Percentiles rank a stretch among this genome's conserved stretches.
These are phyloP conservation scores for Caenorhabditis uteleia DNA, from an alignment of 2,888 invertebrate species.

Conservation along the genomic window DNA sequence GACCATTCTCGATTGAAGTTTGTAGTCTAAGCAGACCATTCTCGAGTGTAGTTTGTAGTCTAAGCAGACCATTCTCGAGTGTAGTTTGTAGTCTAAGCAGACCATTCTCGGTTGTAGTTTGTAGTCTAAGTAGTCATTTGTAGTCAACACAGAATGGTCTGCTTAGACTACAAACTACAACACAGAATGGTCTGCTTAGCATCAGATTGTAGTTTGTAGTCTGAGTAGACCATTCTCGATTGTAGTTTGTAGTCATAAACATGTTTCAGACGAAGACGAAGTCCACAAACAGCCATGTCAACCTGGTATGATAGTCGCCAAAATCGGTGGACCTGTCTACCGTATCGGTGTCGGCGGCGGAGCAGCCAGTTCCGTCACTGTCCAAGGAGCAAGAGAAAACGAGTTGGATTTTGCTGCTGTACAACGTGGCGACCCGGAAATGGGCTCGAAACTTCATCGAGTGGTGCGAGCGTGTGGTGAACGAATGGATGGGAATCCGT, in stretches of 20 bases:
- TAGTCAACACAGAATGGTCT: neutral
- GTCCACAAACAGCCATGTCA: constrained; percentile 31
- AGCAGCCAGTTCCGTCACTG: constrained; percentile 91
- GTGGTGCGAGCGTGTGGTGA: constrained; percentile 91
- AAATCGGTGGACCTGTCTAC: constrained; percentile 95
- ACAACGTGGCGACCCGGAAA: constrained; percentile 94
- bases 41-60: too few species aligned
- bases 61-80: too few species aligned
- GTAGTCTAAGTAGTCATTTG: too few species aligned
- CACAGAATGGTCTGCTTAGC: too few species aligned
- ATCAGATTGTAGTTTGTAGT: too few species aligned
- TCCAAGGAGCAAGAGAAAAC: constrained; percentile 77
- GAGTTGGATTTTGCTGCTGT: constrained; percentile 93
- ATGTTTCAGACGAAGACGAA: constrained; percentile 43
- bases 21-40: too few species aligned
- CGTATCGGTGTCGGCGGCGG: constrained; percentile 97
- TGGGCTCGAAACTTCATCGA: constrained; percentile 95
- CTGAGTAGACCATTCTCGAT: too few species aligned
- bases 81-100: too few species aligned
- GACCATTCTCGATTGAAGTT: too few species aligned
- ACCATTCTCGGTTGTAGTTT: too few species aligned
- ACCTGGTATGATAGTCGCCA: constrained; percentile 77
- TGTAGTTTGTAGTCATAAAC: too few species aligned
- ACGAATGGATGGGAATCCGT: constrained; percentile 81
- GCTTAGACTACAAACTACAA: constrained; percentile 53